phyloP scores from a whole-genome alignment of 1,140 invertebrate genomes.

The Archegozetes longisetosus region DNA sequence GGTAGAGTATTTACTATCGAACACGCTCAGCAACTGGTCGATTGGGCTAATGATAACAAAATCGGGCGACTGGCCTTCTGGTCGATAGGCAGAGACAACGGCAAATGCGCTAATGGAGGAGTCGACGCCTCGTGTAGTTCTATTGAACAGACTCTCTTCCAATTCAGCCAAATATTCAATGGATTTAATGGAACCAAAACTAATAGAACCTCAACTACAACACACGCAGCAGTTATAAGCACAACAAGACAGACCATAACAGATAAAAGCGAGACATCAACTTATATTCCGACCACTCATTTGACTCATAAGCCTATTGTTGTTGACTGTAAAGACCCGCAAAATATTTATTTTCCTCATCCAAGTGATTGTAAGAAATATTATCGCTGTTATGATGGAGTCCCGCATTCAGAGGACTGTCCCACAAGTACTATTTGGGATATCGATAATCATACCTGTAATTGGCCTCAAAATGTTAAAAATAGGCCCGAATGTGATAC shows the following conservation, averaged over 20 bases:
- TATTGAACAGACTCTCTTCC: constrained; percentile 4
- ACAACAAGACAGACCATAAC: neutral
- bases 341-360: neutral
- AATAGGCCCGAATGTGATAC: no score
- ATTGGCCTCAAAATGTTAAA: neutral
- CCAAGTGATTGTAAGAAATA: constrained; percentile 4
- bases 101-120: constrained; percentile 10
- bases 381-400: constrained; percentile 3
- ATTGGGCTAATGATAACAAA: constrained; percentile 21
- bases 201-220: no score
- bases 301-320: neutral
- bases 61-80: constrained; percentile 23
- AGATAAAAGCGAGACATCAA: neutral
- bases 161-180: constrained; percentile 13
- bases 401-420: constrained; percentile 1
- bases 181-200: constrained; percentile 3
- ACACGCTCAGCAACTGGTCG: constrained; percentile 20
- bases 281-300: no score
- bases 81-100: constrained; percentile 23
- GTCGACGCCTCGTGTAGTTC: neutral
- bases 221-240: neutral
- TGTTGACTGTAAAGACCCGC: constrained; percentile 1
- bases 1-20: constrained; percentile 17
- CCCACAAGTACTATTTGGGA: neutral
- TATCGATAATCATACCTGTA: neutral